These are phyloP conservation scores for Teinopalpus imperialis DNA, from an alignment of 2,888 invertebrate genomes.

Conservation along the genomic window DNA sequence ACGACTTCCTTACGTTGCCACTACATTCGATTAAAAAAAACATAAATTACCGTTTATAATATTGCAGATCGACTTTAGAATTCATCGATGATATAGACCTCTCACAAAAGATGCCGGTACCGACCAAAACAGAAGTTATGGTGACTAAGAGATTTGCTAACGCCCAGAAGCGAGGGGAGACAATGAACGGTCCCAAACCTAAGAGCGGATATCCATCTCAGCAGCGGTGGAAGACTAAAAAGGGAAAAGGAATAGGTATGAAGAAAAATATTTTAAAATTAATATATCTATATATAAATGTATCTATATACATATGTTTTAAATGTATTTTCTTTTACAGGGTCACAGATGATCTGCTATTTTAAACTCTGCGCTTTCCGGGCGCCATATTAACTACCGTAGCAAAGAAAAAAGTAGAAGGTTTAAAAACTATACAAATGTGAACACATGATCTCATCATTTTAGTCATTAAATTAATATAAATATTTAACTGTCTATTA, in stretches of 20 bases:
- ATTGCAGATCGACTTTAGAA: neutral
- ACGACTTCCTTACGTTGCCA: no score
- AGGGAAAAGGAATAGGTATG: constrained; percentile 37
- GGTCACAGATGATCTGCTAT: constrained; percentile 44
- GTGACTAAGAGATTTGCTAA: neutral
- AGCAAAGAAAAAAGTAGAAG: no score
- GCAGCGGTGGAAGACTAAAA: constrained; percentile 43
- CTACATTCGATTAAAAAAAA: no score
- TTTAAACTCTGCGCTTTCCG: constrained; percentile 48
- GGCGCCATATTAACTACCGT: constrained; percentile 27
- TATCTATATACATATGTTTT: no score
- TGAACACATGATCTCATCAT: no score
- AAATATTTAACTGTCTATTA: no score
- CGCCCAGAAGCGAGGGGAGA: neutral
- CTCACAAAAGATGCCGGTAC: neutral
- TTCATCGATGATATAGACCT: constrained; percentile 2
- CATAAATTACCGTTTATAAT: no score
- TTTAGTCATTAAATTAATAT: no score
- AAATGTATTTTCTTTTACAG: constrained; percentile 31
- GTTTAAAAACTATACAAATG: no score
- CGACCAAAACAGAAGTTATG: neutral
- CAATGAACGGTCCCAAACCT: neutral
- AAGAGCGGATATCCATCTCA: constrained; percentile 26
- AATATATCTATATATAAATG: no score
- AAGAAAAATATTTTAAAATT: no score